Percentiles rank a stretch among this genome's conserved stretches.
phyloP scores from a whole-genome alignment of 2,888 invertebrate species.

The Drosophila stalkeri region DNA sequence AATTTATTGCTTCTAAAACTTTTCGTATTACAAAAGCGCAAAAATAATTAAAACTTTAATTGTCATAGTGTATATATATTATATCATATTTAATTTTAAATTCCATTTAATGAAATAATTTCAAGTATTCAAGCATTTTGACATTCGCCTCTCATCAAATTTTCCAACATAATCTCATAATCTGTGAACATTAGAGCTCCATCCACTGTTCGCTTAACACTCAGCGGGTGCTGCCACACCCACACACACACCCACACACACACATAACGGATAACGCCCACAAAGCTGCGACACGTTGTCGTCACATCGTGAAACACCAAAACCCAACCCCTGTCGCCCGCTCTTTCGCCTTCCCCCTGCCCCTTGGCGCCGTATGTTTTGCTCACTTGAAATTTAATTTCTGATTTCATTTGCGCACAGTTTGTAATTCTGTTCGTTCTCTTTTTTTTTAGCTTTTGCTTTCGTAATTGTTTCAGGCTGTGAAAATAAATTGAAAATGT shows the following conservation, averaged over 20 bases:
- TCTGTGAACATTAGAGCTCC: slow-evolving; percentile 40
- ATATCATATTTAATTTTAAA: not conserved
- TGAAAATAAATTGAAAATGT: slow-evolving; percentile 78
- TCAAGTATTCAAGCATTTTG: slow-evolving; percentile 7
- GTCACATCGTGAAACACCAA: slow-evolving; percentile 38
- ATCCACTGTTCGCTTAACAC: slow-evolving; percentile 6
- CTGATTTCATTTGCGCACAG: slow-evolving; percentile 78
- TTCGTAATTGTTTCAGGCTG: slow-evolving; percentile 77
- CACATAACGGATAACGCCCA: slow-evolving; percentile 26
- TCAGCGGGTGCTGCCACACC: slow-evolving; percentile 51
- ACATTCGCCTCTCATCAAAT: slow-evolving; percentile 31
- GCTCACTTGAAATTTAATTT: slow-evolving; percentile 78
- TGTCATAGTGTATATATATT: not conserved
- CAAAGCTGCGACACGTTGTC: slow-evolving; percentile 49
- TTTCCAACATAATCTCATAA: slow-evolving; percentile 58
- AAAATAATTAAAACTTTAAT: not conserved
- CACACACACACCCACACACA: slow-evolving; percentile 39
- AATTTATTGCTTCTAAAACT: not conserved
- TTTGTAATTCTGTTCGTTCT: slow-evolving; percentile 47
- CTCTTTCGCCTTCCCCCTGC: not conserved
- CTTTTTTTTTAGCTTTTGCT: slow-evolving; percentile 27
- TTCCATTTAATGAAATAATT: slow-evolving; percentile 20
- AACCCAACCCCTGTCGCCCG: not conserved
- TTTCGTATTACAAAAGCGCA: not conserved
- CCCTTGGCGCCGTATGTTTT: slow-evolving; percentile 69